A percentile compares a stretch with the other conserved stretches of the same genome.
These are phyloP conservation scores for Python bivittatus DNA, from an alignment of 2,113 vertebrate genomes.

Conservation along the genomic window DNA sequence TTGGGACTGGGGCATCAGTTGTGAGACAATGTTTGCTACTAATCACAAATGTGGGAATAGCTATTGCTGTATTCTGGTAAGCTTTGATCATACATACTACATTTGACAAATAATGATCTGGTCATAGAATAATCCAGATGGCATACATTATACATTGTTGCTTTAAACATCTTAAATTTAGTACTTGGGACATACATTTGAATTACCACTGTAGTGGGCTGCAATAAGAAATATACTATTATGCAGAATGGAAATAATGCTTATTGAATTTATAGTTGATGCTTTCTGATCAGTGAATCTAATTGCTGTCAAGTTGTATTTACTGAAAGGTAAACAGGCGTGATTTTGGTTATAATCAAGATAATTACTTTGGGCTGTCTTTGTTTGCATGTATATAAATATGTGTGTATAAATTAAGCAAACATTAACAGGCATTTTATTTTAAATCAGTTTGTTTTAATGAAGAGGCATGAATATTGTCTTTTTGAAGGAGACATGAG, in stretches of 20 bases:
- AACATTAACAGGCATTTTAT: slow-evolving; percentile 42
- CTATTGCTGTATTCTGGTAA: background rate
- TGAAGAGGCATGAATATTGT: slow-evolving; percentile 42
- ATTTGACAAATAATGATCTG: slow-evolving; percentile 57
- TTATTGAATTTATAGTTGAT: slow-evolving; percentile 67
- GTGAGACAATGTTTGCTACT: background rate
- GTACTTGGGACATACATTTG: slow-evolving; percentile 53
- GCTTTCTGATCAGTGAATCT: slow-evolving; percentile 65
- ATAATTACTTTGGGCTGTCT: slow-evolving; percentile 50
- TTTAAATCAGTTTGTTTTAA: slow-evolving; percentile 55
- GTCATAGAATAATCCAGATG: slow-evolving; percentile 60
- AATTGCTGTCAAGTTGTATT: slow-evolving; percentile 64
- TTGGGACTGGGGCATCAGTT: background rate
- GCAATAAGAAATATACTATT: slow-evolving; percentile 59
- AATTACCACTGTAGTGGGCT: slow-evolving; percentile 56
- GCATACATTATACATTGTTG: slow-evolving; percentile 62
- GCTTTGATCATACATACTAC: slow-evolving; percentile 71
- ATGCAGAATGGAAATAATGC: slow-evolving; percentile 65
- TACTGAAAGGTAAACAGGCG: slow-evolving; percentile 62
- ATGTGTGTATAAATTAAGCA: slow-evolving; percentile 40
- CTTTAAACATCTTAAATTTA: slow-evolving; percentile 59
- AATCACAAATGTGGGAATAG: background rate
- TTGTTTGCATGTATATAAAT: slow-evolving; percentile 57
- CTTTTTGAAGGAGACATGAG: slow-evolving; percentile 16
- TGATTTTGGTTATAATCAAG: slow-evolving; percentile 55